A percentile compares a stretch with the other conserved stretches of the same genome.
Conservation (phyloP, 2,888 invertebrate genomes). For the Drosophila aldrichi region DNA sequence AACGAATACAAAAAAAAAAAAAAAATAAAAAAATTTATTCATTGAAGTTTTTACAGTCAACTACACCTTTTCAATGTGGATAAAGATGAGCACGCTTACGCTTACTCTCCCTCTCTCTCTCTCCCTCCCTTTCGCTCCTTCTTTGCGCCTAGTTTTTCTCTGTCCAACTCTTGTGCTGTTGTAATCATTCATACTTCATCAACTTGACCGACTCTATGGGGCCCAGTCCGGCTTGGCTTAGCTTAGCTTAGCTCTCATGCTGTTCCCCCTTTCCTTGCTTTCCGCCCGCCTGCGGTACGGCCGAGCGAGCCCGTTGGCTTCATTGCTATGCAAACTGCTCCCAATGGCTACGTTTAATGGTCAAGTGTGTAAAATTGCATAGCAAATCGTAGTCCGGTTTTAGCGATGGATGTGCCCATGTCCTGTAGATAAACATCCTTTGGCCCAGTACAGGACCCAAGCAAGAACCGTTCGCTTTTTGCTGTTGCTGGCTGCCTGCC, state of each 20-base stretch:
- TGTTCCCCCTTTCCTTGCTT: constrained; percentile 26
- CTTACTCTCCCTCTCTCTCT: not conserved
- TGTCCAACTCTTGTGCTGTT: constrained; percentile 39
- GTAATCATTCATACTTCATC: constrained; percentile 81
- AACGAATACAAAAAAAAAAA: constrained; percentile 17
- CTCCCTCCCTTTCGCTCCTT: not conserved
- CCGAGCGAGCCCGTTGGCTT: constrained; percentile 51
- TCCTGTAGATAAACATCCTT: constrained; percentile 76
- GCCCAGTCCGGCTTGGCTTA: not conserved
- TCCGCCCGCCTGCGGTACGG: constrained; percentile 19
- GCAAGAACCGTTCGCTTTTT: constrained; percentile 20
- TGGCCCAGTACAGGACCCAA: constrained; percentile 40
- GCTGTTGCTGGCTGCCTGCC: constrained; percentile 41
- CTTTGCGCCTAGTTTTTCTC: constrained; percentile 2
- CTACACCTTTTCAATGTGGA: constrained; percentile 79
- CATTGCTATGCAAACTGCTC: constrained; percentile 82
- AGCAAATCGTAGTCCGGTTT: constrained; percentile 70
- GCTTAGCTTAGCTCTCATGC: constrained; percentile 38
- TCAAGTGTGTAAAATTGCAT: constrained; percentile 83
- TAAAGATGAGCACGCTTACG: constrained; percentile 53
- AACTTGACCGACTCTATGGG: constrained; percentile 69
- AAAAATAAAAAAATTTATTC: constrained; percentile 72
- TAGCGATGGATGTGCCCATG: constrained; percentile 46
- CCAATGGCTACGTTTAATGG: constrained; percentile 82
- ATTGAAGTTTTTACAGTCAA: constrained; percentile 82